Evolutionary conservation across 64 coral and sea anemone species (phyloP), one percentile per base, ranked within the genome.

Genomic region (Dendrophyllia cribrosa): DNA sequence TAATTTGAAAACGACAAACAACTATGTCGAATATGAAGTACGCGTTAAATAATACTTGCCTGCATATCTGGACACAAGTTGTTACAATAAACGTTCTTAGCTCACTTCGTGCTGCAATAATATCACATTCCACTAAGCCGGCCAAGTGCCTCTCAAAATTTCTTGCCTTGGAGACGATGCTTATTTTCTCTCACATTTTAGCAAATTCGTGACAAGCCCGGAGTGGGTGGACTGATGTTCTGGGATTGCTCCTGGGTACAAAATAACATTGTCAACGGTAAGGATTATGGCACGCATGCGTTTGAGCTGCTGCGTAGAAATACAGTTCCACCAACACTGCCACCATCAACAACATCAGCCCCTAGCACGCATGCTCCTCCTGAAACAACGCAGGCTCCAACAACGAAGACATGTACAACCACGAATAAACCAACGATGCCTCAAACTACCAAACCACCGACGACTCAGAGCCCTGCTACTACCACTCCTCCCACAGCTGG

Each of bases 221-320:
- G 87, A 1, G 92, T 96, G 17, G 91, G 95, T 49, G 95, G 95
- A 79, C 65, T 96, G 0, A 96, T 96, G 95, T 74, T 96, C 34
- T 96, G 95, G 95, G 95, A 96, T 60, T 96, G 95, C 63, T 96
- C 95, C 17, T 96, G 91, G 91, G 95, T 89, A n/a, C 91, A 96
- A 79, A 96, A 96, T 48, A 96, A 96, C 59, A 93, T 90, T 52
- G 78, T 88, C 16, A 87, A 79, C 10, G 95, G 88, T 6, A 85
- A 89, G 87, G 83, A 93, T 17, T 96, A 96, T 60, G 88, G 92
- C 11, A 75, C 89, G 59, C 86, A 96, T 66, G 95, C 95, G 6
- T 79, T 87, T 43, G 75, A 90, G 13, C 82, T 90, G 4, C 81
- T 93, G 16, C 77, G 87, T 24, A 81, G 87, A 25, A 74, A 63